Conservation (phyloP, 1,140 invertebrate species). For the Asbolus verrucosus region DNA sequence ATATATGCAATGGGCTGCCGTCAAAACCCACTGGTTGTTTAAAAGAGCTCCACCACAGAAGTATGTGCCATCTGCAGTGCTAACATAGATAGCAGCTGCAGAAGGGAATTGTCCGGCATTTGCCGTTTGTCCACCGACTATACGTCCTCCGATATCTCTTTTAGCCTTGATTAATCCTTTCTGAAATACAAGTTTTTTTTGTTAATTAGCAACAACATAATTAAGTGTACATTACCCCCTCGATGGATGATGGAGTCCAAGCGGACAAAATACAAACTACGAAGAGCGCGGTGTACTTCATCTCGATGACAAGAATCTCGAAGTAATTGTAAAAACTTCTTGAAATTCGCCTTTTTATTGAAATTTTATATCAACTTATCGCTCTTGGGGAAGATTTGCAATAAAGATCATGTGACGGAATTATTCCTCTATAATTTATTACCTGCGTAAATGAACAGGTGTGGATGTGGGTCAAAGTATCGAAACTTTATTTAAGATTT, state of each 20-base stretch:
- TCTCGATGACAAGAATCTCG: too few species aligned
- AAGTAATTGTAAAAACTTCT: too few species aligned
- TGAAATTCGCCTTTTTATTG: too few species aligned
- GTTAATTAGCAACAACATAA: not conserved
- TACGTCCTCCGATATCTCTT: conserved; percentile 56
- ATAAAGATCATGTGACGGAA: too few species aligned
- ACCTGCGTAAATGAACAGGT: too few species aligned
- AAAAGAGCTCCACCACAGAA: conserved; percentile 49
- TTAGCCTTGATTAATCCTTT: not conserved
- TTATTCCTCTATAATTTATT: too few species aligned
- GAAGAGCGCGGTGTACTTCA: not conserved
- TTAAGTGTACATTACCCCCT: too few species aligned
- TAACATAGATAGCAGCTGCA: conserved; percentile 53
- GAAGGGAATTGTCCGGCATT: conserved; percentile 74
- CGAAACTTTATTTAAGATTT: too few species aligned
- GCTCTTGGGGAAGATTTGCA: too few species aligned
- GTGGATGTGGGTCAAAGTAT: too few species aligned
- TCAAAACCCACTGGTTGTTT: conserved; percentile 47
- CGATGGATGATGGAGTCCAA: too few species aligned
- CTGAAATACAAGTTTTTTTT: not conserved
- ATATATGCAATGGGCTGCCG: conserved; percentile 46
- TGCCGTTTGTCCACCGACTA: conserved; percentile 72
- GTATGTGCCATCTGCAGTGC: conserved; percentile 6
- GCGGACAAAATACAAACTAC: not conserved
- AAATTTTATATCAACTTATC: too few species aligned